These are phyloP conservation scores for Fringilla coelebs DNA, from an alignment of 2,797 vertebrate genomes.

Conservation along the genomic window DNA sequence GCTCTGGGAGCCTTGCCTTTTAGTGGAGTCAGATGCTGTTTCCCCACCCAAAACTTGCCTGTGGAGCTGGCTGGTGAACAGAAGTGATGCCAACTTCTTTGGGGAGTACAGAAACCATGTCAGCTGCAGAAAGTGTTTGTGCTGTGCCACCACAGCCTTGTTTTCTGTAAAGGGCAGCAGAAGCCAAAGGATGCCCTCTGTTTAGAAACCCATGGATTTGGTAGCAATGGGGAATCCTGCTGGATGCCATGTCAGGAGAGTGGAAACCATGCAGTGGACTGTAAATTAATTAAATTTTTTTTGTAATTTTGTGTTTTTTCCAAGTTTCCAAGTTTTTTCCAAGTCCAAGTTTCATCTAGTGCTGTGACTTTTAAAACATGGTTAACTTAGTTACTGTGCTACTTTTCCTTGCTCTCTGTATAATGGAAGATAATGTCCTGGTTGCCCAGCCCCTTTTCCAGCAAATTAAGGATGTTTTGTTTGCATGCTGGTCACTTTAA, in stretches of 20 bases:
- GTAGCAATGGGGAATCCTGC: background rate
- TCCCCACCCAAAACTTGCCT: background rate
- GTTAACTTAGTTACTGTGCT: background rate
- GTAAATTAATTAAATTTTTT: background rate
- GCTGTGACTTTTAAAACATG: background rate
- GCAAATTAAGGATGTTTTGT: background rate
- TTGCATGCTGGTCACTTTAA: background rate
- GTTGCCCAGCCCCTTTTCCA: background rate
- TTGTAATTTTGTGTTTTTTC: background rate
- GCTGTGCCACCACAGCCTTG: background rate
- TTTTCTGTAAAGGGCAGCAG: background rate
- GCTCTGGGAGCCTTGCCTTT: background rate
- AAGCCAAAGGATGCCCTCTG: background rate
- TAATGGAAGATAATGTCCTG: background rate
- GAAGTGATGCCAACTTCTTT: background rate
- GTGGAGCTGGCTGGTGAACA: background rate
- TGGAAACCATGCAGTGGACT: background rate
- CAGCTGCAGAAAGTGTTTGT: background rate
- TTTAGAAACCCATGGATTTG: background rate
- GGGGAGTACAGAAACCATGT: background rate
- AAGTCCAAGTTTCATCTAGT: background rate
- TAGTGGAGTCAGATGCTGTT: accelerated
- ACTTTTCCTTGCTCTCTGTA: background rate
- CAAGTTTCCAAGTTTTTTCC: no score
- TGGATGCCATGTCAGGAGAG: background rate